phyloP scores from a whole-genome alignment of 1,140 invertebrate genomes.

The Maniola jurtina region DNA sequence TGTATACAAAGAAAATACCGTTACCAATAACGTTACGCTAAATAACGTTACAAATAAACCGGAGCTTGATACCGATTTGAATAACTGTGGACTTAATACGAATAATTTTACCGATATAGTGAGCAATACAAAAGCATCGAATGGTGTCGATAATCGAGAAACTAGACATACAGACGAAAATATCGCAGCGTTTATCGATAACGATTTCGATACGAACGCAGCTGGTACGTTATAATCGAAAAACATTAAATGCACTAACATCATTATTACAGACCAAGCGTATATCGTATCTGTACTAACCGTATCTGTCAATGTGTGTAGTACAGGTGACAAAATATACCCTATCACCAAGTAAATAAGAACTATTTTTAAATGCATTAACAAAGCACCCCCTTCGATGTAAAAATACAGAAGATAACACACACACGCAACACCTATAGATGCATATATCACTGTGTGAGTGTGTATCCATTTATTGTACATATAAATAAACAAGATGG shows the following conservation, averaged over 20 bases:
- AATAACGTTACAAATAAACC: conserved; percentile 41
- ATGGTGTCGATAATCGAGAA: conserved; percentile 90
- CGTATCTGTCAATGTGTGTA: conserved; percentile 97
- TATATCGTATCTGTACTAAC: conserved; percentile 98
- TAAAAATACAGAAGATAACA: conserved; percentile 81
- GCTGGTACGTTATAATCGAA: conserved; percentile 94
- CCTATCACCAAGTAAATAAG: conserved; percentile 90
- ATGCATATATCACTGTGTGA: conserved; percentile 80
- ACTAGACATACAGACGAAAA: conserved; percentile 97
- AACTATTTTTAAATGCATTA: conserved; percentile 82
- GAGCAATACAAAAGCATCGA: conserved; percentile 93
- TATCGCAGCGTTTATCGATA: conserved; percentile 94
- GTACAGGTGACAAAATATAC: conserved; percentile 91
- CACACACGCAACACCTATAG: conserved; percentile 77
- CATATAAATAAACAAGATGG: conserved; percentile 86
- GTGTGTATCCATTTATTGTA: conserved; percentile 84
- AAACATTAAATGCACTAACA: conserved; percentile 93
- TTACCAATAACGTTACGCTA: conserved; percentile 48
- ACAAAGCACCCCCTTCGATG: conserved; percentile 44
- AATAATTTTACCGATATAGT: conserved; percentile 93
- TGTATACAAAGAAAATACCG: conserved; percentile 77
- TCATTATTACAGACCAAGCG: conserved; percentile 92
- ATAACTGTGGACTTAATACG: conserved; percentile 91
- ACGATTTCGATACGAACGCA: conserved; percentile 88
- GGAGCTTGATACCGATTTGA: conserved; percentile 74